These are phyloP conservation scores for Cyphotilapia sp. DNA, from an alignment of 2,113 vertebrate species.

Conservation along the genomic window DNA sequence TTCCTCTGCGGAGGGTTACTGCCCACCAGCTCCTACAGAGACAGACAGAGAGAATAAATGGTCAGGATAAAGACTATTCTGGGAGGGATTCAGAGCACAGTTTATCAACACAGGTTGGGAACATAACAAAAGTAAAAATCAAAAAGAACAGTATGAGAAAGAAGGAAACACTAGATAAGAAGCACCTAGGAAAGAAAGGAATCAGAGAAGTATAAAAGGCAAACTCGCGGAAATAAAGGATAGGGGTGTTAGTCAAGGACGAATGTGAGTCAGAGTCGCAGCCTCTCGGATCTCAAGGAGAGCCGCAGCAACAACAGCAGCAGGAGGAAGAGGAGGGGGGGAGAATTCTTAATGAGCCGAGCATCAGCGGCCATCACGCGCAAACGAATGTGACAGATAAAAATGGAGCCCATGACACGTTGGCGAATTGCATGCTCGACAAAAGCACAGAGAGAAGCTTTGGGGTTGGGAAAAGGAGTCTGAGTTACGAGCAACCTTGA, in stretches of 20 bases:
- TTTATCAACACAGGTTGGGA: background rate
- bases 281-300: conserved; percentile 30
- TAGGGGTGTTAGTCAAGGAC: conserved; percentile 48
- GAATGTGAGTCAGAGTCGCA: conserved; percentile 37
- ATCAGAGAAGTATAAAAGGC: background rate
- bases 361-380: conserved; percentile 35
- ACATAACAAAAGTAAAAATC: background rate
- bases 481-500: conserved; percentile 43
- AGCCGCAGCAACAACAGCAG: background rate
- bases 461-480: background rate
- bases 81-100: background rate
- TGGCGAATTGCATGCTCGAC: conserved; percentile 11
- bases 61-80: background rate
- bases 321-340: background rate
- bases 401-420: conserved; percentile 38
- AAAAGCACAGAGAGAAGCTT: background rate
- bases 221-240: background rate
- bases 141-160: background rate
- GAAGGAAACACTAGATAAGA: background rate
- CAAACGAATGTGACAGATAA: conserved; percentile 59
- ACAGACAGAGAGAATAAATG: conserved; percentile 1
- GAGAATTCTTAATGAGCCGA: conserved; percentile 51
- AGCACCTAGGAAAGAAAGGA: background rate
- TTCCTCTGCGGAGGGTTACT: conserved; percentile 97
- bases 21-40: conserved; percentile 91